phyloP scores from a whole-genome alignment of 2,113 vertebrate genomes.

The Mustela nigripes region DNA sequence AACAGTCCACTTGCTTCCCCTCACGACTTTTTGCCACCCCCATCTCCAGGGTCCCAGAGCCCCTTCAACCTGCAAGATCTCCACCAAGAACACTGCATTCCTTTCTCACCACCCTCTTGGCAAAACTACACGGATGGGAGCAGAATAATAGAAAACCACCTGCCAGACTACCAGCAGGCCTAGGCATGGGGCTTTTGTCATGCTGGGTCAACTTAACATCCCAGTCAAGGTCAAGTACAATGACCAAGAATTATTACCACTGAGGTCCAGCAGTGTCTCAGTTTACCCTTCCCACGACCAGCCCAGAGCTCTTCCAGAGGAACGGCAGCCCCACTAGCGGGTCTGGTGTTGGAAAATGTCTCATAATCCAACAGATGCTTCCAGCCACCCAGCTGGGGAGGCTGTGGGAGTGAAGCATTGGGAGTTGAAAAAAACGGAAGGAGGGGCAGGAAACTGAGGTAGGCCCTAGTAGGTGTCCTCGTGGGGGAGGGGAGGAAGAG shows the following conservation, averaged over 20 bases:
- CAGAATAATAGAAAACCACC: not conserved
- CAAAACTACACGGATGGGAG: not conserved
- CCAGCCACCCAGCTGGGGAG: not conserved
- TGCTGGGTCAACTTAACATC: not conserved
- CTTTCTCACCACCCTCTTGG: not conserved
- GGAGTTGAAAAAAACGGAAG: not conserved
- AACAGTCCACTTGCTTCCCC: not conserved
- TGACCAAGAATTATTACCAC: not conserved
- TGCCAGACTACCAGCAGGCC: not conserved
- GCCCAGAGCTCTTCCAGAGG: not conserved
- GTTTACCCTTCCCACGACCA: not conserved
- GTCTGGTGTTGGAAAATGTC: not conserved
- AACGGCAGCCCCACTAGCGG: not conserved
- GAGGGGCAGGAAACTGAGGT: not conserved
- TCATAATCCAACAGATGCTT: not conserved
- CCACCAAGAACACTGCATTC: not conserved
- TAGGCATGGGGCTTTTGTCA: not conserved
- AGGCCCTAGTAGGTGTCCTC: not conserved
- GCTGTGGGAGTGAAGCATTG: accelerated
- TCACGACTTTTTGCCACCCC: not conserved
- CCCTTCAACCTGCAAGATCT: not conserved
- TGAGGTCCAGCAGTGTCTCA: not conserved
- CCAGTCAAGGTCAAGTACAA: not conserved
- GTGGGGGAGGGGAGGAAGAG: not conserved
- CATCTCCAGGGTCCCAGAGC: not conserved